These are phyloP conservation scores for Zaprionus vittiger DNA, from an alignment of 1,140 invertebrate species.

Conservation along the genomic window DNA sequence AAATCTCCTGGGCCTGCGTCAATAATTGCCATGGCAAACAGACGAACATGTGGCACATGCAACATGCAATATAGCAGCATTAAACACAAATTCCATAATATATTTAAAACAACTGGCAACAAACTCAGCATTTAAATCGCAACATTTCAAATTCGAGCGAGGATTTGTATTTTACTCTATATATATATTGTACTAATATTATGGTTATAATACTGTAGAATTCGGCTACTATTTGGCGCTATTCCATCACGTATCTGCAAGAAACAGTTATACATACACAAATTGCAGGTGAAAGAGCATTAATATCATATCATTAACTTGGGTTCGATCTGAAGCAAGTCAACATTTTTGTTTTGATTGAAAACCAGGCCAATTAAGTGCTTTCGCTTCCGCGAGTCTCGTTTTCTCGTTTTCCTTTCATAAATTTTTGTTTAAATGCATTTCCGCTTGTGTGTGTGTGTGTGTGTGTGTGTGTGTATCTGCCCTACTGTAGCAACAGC, in stretches of 20 bases:
- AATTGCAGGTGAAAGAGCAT: not conserved
- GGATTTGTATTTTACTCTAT: too few relatives aligned
- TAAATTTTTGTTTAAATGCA: constrained; percentile 60
- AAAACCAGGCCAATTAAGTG: constrained; percentile 41
- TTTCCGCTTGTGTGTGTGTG: constrained; percentile 54
- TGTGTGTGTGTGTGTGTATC: constrained; percentile 37
- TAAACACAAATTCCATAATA: constrained; percentile 46
- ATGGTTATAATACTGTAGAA: not conserved
- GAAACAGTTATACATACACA: not conserved
- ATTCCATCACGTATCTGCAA: not conserved
- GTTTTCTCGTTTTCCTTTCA: constrained; percentile 13
- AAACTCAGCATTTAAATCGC: too few relatives aligned
- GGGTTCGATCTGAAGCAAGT: not conserved
- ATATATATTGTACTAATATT: not conserved
- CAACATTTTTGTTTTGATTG: constrained; percentile 13
- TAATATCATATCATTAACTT: not conserved
- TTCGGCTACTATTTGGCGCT: not conserved
- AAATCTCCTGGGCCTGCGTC: constrained; percentile 69
- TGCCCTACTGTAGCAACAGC: constrained; percentile 39
- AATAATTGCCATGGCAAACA: constrained; percentile 72
- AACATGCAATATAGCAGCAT: constrained; percentile 43
- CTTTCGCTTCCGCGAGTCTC: constrained; percentile 17
- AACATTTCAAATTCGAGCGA: too few relatives aligned
- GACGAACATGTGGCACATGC: constrained; percentile 18
- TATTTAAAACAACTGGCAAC: constrained; percentile 30